Evolutionary conservation across 2,797 vertebrate species (phyloP).

Genomic region (Xenopus petersii): DNA sequence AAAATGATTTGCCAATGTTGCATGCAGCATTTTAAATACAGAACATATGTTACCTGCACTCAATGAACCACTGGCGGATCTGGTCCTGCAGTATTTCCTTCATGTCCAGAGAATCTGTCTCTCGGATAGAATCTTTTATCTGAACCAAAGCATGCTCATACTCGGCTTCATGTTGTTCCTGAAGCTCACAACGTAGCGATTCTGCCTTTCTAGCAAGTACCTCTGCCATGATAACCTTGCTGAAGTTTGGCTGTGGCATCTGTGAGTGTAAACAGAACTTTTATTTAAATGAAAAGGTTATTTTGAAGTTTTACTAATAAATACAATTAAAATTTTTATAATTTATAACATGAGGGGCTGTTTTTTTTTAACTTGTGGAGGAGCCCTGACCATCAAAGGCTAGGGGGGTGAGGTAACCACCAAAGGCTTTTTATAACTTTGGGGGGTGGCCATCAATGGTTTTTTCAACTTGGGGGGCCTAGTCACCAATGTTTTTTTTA

Average conservation of each 20-base stretch:
- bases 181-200: slow-evolving; percentile 52
- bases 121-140: slow-evolving; percentile 65
- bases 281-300: too few species aligned
- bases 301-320: neutral
- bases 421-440: too few species aligned
- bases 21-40: too few species aligned
- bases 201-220: slow-evolving; percentile 51
- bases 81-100: slow-evolving; percentile 72
- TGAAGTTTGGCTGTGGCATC: slow-evolving; percentile 61
- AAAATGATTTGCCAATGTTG: too few species aligned
- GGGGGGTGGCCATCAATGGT: too few species aligned
- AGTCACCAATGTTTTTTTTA: too few species aligned
- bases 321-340: too few species aligned
- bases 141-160: slow-evolving; percentile 61
- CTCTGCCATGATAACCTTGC: slow-evolving; percentile 40
- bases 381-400: too few species aligned
- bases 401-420: too few species aligned
- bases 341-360: too few species aligned
- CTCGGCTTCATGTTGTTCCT: slow-evolving; percentile 58
- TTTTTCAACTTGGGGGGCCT: too few species aligned
- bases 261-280: slow-evolving; percentile 48
- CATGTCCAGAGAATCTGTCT: slow-evolving; percentile 65
- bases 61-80: slow-evolving; percentile 79
- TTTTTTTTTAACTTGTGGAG: too few species aligned
- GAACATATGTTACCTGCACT: slow-evolving; percentile 68